Conservation (phyloP, 35 echinoderm and acorn worm species). For the Anneissia japonica region DNA sequence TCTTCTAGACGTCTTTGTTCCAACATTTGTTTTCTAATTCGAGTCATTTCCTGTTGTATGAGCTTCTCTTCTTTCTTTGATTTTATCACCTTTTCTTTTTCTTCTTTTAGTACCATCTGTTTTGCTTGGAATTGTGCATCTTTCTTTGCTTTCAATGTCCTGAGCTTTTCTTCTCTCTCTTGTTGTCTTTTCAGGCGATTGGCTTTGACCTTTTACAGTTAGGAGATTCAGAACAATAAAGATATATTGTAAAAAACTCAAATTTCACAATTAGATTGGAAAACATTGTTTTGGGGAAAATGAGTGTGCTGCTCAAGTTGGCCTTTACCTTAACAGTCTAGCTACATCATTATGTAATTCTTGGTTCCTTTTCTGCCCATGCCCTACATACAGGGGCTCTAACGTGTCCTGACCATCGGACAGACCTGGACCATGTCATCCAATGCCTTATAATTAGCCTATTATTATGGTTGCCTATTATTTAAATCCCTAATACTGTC, state of each 20-base stretch:
- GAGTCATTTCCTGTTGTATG: conserved; percentile 78
- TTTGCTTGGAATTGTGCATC: conserved; percentile 64
- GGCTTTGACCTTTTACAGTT: conserved; percentile 54
- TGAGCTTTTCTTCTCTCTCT: conserved; percentile 29
- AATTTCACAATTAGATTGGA: too few relatives aligned
- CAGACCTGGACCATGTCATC: too few relatives aligned
- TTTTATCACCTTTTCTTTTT: conserved; percentile 41
- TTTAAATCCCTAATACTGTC: too few relatives aligned
- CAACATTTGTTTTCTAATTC: conserved; percentile 67
- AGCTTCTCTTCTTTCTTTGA: conserved; percentile 67
- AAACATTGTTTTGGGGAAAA: too few relatives aligned
- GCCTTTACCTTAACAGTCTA: too few relatives aligned
- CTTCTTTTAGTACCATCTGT: conserved; percentile 81
- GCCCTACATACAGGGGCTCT: too few relatives aligned
- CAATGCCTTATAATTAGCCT: too few relatives aligned
- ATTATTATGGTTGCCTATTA: too few relatives aligned
- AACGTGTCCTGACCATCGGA: too few relatives aligned
- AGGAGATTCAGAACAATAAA: background rate
- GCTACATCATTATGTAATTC: too few relatives aligned
- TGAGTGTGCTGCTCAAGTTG: too few relatives aligned
- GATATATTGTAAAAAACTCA: background rate
- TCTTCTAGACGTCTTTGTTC: conserved; percentile 46
- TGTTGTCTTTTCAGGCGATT: conserved; percentile 68
- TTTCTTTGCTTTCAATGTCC: conserved; percentile 38
- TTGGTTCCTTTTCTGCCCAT: too few relatives aligned